Evolutionary conservation across 2,113 vertebrate genomes (phyloP), one percentile per base, ranked within the genome.

Genomic region (Falco punctatus): DNA sequence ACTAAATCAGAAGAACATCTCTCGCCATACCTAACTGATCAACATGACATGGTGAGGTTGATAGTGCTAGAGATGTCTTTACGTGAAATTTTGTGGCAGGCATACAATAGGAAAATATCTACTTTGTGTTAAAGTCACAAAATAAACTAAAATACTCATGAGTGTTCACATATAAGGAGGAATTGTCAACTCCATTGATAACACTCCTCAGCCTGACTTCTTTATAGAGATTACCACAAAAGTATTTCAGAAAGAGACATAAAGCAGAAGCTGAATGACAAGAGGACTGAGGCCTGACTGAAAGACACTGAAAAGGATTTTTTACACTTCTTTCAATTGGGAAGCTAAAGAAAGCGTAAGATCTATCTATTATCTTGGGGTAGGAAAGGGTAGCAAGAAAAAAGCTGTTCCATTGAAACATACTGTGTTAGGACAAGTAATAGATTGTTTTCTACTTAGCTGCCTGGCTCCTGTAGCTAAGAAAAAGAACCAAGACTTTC

Each of bases 391-490:
- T 40, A 85, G 70, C 16, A 77, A 86, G 44, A 75, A 86, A 77
- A 90, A 82, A 69, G 26, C 33, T 87, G 14, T 61, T 89, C 46
- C 19, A 33, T 14, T 89, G 93, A 88, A 97, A 81, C 23, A n/a
- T 51, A 62, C 13, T 74, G 57, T 83, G 33, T 64, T 85, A 88
- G 69, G 33, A 57, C 48, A 92, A 69, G 40, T 67, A 91, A 94
- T 89, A 96, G 32, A 77, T 86, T 59, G 81, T 93, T 95, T 92
- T 92, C 38, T 85, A 30, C 26, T 84, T 69, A 57, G 66, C 46
- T 72, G n/a, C 17, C 49, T 58, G 8, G 16, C 44, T 87, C 64
- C 51, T 74, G 44, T 57, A 74, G 55, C n/a, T 91, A 46, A 86
- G 61, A 71, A 88, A 92, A 89, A 91, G 30, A 81, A 71, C 13